Evolutionary conservation across 2,113 vertebrate genomes (phyloP).

Genomic region (Choloepus hoffmanni): DNA sequence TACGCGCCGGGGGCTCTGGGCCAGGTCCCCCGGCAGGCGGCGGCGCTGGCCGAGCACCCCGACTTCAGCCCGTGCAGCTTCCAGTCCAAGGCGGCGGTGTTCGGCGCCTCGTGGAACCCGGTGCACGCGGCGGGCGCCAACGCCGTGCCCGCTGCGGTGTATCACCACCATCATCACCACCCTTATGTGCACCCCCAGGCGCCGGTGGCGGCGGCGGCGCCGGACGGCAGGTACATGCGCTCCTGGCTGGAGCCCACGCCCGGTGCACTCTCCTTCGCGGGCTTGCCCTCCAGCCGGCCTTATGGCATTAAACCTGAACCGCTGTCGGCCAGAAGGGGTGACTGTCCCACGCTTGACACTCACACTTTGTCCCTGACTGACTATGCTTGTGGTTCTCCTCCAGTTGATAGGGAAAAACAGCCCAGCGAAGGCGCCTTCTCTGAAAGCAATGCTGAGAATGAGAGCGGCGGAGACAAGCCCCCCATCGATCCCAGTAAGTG

Average conservation of each 20-base stretch:
- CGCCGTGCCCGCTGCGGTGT: slow-evolving; percentile 92
- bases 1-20: slow-evolving; percentile 90
- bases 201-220: slow-evolving; percentile 91
- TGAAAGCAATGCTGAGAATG: slow-evolving; percentile 90
- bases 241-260: slow-evolving; percentile 96
- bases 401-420: slow-evolving; percentile 93
- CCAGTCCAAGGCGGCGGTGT: slow-evolving; percentile 94
- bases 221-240: slow-evolving; percentile 95
- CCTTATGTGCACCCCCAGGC: slow-evolving; percentile 94
- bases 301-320: slow-evolving; percentile 98
- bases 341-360: slow-evolving; percentile 94
- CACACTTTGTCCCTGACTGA: slow-evolving; percentile 96
- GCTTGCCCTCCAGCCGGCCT: slow-evolving; percentile 94
- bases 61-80: slow-evolving; percentile 95
- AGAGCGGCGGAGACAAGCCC: slow-evolving; percentile 89
- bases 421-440: slow-evolving; percentile 91
- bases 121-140: slow-evolving; percentile 92
- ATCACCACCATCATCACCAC: slow-evolving; percentile 93
- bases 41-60: slow-evolving; percentile 91
- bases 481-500: slow-evolving; percentile 95
- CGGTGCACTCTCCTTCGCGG: slow-evolving; percentile 95
- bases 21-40: slow-evolving; percentile 88
- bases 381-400: slow-evolving; percentile 93
- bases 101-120: slow-evolving; percentile 95
- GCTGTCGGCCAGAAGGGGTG: slow-evolving; percentile 91